Base-by-base conservation (phyloP, 2,888 invertebrate genomes). In the Unio delphinus region DNA sequence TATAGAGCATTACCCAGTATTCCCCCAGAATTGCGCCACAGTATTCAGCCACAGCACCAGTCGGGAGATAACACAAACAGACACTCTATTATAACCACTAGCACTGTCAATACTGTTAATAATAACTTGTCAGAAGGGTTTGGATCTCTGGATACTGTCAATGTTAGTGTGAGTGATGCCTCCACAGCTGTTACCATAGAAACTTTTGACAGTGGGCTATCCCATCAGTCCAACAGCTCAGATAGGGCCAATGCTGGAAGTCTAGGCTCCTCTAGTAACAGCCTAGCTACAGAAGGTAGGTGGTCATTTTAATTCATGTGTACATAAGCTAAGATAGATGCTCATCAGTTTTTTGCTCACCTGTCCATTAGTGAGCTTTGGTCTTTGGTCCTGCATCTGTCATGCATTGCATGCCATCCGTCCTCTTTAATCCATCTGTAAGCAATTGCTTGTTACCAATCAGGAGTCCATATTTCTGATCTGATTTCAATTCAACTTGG, bases 111-210 rank as follows among this genome's bases (percentile, higher is more conserved):
- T 67, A 73, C 86, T 60, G 87, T 45, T 11, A 45, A 45, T 45
- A 45, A 87, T 67, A 87, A 85, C 62, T 75, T 86, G 62, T 83
- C 83, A 6, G 85, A 86, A 73, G 83, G 84, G 55, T 88, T 92
- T 90, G 92, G 92, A 45, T 92, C 92, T 23, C 91, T 92, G 45
- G 92, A 92, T 81, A 92, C 92, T 7, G 91, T 92, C 80, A 91
- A 92, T 57, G 90, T 91, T 45, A 92, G 92, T 58, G 92, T 87
- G 79, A 89, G 89, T 78, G 89, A 89, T 75, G 88, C 89, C 0
- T 92, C 92, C 4, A 92, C 92, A 6, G 91, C 92, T 20, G 91
- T 92, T 57, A 92, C 92, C 8, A 86, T 92, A 77, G 92, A 92
- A 76, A 92, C 92, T 23, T 91, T 91, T 72, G 92, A 92, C 68